Conservation (phyloP, 1,140 invertebrate genomes). For the Leptoteleia sp. region DNA sequence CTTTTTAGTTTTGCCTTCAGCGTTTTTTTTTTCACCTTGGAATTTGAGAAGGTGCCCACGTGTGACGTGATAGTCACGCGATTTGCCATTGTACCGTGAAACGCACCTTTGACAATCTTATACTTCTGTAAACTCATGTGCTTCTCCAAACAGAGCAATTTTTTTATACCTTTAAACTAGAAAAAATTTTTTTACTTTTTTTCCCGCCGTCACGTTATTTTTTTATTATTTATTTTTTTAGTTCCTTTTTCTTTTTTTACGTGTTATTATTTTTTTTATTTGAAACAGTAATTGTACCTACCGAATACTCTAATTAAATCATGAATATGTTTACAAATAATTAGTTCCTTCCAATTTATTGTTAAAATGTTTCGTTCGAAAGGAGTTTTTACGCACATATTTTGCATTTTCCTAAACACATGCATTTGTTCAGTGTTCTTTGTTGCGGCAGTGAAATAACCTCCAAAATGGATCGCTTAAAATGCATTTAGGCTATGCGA, state of each 20-base stretch:
- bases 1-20: constrained; percentile 44
- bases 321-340: constrained; percentile 9
- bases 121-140: constrained; percentile 1
- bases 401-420: constrained; percentile 34
- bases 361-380: constrained; percentile 24
- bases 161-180: no score
- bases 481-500: constrained; percentile 30
- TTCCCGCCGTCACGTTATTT: no score
- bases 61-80: constrained; percentile 9
- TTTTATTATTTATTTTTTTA: no score
- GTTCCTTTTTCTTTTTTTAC: no score
- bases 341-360: constrained; percentile 11
- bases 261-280: no score
- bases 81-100: constrained; percentile 2
- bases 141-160: no score
- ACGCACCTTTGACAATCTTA: constrained; percentile 9
- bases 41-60: constrained; percentile 34
- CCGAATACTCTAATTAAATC: constrained; percentile 14
- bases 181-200: no score
- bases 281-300: no score
- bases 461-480: constrained; percentile 32
- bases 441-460: constrained; percentile 19
- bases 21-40: constrained; percentile 37
- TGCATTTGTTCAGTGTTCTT: constrained; percentile 27
- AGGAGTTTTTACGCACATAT: constrained; percentile 21